phyloP scores from a whole-genome alignment of 2,797 vertebrate species.

The Mormyrops attenuatus region DNA sequence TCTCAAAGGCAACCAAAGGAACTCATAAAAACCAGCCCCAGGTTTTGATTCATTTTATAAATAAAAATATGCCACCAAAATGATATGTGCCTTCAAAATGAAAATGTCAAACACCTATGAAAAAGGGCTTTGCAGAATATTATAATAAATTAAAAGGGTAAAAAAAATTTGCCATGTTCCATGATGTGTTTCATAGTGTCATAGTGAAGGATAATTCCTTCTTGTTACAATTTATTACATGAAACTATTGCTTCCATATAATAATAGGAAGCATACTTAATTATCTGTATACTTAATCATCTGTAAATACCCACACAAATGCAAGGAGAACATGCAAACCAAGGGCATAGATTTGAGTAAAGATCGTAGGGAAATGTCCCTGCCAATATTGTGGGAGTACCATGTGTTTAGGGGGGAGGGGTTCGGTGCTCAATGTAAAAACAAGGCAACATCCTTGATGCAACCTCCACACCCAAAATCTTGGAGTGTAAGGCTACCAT shows the following conservation, averaged over 20 bases:
- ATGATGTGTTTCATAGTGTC: neutral
- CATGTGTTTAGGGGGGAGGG: neutral
- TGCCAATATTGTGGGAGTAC: neutral
- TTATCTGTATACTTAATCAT: neutral
- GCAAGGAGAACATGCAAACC: neutral
- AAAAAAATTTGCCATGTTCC: neutral
- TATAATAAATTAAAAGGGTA: neutral
- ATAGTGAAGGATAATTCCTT: neutral
- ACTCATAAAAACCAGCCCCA: neutral
- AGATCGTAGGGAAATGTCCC: neutral
- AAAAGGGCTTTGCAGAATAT: neutral
- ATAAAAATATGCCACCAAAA: neutral
- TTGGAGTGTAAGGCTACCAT: neutral
- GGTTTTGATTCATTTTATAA: neutral
- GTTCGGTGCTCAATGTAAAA: neutral
- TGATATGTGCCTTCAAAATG: neutral
- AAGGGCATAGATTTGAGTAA: neutral
- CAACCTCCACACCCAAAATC: neutral
- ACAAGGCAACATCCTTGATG: neutral
- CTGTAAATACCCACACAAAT: neutral
- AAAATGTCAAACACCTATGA: neutral
- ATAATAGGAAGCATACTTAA: neutral
- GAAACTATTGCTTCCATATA: neutral
- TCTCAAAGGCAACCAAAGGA: neutral
- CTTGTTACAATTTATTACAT: neutral